phyloP scores from a whole-genome alignment of 2,888 invertebrate species.

The Onchidella celtica region DNA sequence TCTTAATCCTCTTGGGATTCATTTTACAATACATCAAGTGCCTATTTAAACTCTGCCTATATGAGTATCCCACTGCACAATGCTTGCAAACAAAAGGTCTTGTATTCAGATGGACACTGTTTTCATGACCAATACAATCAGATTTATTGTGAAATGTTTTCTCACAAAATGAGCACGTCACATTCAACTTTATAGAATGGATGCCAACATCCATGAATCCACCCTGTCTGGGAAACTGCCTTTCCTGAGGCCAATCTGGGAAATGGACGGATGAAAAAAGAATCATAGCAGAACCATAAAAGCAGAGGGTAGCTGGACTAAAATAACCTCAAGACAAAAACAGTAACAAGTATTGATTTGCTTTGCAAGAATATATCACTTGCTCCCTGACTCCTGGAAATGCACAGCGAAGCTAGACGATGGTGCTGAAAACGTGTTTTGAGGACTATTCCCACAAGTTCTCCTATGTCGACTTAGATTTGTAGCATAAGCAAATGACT shows the following conservation, averaged over 20 bases:
- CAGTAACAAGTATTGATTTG: no score
- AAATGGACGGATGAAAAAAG: conserved; percentile 38
- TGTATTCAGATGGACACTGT: conserved; percentile 50
- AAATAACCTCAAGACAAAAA: no score
- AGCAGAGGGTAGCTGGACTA: no score
- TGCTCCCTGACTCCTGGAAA: conserved; percentile 16
- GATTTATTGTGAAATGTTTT: conserved; percentile 53
- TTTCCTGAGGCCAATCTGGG: conserved; percentile 23
- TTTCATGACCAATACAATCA: conserved; percentile 52
- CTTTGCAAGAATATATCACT: conserved; percentile 5
- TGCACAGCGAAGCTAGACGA: conserved; percentile 2
- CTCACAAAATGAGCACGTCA: conserved; percentile 45
- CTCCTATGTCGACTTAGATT: conserved; percentile 38
- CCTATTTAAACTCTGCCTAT: conserved; percentile 51
- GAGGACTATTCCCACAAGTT: conserved; percentile 41
- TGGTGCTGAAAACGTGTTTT: conserved; percentile 12
- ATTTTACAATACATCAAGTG: conserved; percentile 47
- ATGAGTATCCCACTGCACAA: conserved; percentile 46
- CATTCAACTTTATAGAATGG: not conserved
- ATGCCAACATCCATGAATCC: conserved; percentile 4
- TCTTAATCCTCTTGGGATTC: not conserved
- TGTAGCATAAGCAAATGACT: conserved; percentile 46
- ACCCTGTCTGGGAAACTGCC: conserved; percentile 15
- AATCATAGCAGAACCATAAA: no score
- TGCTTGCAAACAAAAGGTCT: conserved; percentile 50